phyloP scores from a whole-genome alignment of 2,113 vertebrate genomes.

The Dolichotis patagonum region DNA sequence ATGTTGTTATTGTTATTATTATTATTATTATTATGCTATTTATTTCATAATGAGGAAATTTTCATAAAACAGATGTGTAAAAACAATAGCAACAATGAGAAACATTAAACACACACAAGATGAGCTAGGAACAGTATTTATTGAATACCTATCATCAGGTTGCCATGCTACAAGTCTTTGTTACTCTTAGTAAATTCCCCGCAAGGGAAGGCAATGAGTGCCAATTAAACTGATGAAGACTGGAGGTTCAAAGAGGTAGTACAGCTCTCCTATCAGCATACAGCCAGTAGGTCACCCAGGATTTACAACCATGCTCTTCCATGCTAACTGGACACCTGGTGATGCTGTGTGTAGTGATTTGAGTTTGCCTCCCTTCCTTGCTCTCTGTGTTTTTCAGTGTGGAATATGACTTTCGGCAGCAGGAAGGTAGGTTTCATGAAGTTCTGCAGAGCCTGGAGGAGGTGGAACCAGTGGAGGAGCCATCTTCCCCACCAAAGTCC shows the following conservation, averaged over 20 bases:
- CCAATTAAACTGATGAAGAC: not conserved
- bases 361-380: slow-evolving; percentile 67
- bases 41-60: not conserved
- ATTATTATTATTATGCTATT: not conserved
- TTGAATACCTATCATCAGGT: not conserved
- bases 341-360: not conserved
- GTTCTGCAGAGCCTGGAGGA: slow-evolving; percentile 92
- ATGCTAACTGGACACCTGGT: not conserved
- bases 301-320: not conserved
- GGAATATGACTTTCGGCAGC: slow-evolving; percentile 97
- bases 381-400: slow-evolving; percentile 88
- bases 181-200: not conserved
- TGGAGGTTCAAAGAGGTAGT: not conserved
- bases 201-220: not conserved
- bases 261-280: not conserved
- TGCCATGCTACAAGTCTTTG: not conserved
- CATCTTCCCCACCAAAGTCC: slow-evolving; percentile 83
- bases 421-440: slow-evolving; percentile 93
- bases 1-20: not conserved
- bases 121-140: not conserved
- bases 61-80: not conserved
- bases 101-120: not conserved
- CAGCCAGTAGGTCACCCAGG: not conserved
- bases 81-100: not conserved
- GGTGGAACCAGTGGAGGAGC: slow-evolving; percentile 84